Base-by-base conservation (phyloP, 2,113 vertebrate genomes). In the Gymnobelideus leadbeateri region DNA sequence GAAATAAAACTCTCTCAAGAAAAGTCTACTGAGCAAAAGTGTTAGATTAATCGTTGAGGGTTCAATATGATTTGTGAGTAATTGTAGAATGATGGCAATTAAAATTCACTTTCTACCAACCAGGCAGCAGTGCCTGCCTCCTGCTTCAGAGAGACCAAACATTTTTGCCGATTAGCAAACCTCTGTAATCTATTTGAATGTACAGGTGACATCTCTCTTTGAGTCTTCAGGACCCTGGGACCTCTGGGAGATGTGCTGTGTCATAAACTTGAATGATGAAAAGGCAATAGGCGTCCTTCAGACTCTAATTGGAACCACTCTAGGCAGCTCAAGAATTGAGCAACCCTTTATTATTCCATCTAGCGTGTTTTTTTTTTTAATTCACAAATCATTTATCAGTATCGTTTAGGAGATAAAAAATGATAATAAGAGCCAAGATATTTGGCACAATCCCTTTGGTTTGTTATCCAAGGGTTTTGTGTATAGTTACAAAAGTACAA, bases 381-480 rank as follows among this genome's bases (percentile, higher is more conserved):
- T 98, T 98, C 98, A 96, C 96, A 98, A 98, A 98, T 98, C 94
- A 98, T 98, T 98, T 98, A 95, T 98, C 97, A 98, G 96, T 97
- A 98, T 97, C 96, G 91, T 97, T 94, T 91, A 46, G 95, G 97
- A 97, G 97, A 96, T 96, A 98, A 96, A 98, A 98, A 98, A 96
- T 95, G 24, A 97, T 95, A 98, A 96, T 98, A 98, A 98, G 93
- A 97, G 57, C 95, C 96, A 96, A 92, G 94, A 97, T 98, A 98
- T 97, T 98, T 98, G 97, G 97, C 98, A 98, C 93, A 97, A 96
- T 96, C 95, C 90, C 93, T 98, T 97, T 68, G 9, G 95, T 96
- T 96, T 97, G 93, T 97, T 98, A 98, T 96, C 92, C 94, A 96
- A 97, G 96, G 95, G 50, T 89, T 97, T 98, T 96, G 95, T 97